Base-by-base conservation (phyloP, 1,140 invertebrate species). In the Drosophila sproati region DNA sequence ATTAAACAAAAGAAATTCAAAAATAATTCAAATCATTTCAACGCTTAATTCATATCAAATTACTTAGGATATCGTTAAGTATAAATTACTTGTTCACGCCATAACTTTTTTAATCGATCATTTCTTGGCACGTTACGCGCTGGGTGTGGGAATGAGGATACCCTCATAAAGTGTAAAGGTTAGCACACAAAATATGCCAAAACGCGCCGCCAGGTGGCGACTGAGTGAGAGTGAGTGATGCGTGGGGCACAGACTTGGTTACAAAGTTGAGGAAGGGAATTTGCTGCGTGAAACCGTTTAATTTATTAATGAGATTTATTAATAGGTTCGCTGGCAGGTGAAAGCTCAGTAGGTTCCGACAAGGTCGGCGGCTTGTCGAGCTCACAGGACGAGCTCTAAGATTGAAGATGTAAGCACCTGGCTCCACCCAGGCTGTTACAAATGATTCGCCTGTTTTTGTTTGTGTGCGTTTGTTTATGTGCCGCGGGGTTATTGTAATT, bases 241-340 rank as follows among this genome's bases (percentile, higher is more conserved):
- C 39, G 10, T 59, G 29, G 56, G 34, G 51, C 2, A 31, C 31
- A 12, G 39, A 29, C 10, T 71, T 5, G 51, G 59, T 8, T 8
- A 8, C 6, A 28, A 60, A 52, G 39, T 43, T 55, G 47, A 70
- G 43, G 57, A 60, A 55, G 76, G 70, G 60, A 80, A 88, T 76
- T 85, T 88, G 64, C 85, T 75, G 61, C 61, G 85, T 62, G 89
- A 83, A 89, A 88, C 78, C 77, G 85, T 89, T 89, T 81, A 88
- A 88, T 88, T 89, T 88, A 88, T 88, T 88, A 88, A 88, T 88
- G 85, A 85, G 85, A 89, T 88, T 88, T 88, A 88, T 88, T 89
- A 80, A 89, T 88, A 89, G 83, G 87, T 60, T n/a, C 59, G 37
- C 52, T 54, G 82, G 59, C 80, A 86, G 83, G 83, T 86, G 76